Evolutionary conservation across 1,140 invertebrate genomes (phyloP).

Genomic region (Penaeus vannamei): DNA sequence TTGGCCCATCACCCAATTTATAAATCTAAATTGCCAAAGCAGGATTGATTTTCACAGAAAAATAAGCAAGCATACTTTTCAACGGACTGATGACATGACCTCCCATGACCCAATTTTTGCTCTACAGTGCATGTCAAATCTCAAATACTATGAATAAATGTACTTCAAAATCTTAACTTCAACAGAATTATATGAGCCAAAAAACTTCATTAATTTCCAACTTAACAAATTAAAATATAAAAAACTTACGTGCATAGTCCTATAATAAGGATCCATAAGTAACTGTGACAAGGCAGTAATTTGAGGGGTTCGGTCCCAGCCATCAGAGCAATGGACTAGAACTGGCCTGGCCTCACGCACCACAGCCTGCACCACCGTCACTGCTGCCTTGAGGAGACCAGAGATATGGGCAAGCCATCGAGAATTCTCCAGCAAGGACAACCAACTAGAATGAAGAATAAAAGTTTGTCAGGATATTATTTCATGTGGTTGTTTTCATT

Average conservation of each 20-base stretch:
- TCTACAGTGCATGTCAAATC: no score
- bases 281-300: constrained; percentile 92
- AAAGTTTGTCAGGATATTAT: background rate
- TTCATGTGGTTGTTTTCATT: background rate
- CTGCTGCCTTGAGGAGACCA: constrained; percentile 84
- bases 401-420: constrained; percentile 93
- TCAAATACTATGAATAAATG: no score
- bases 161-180: background rate
- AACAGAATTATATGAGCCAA: background rate
- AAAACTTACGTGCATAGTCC: constrained; percentile 84
- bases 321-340: constrained; percentile 96
- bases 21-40: no score
- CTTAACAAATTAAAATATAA: background rate
- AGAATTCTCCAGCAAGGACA: constrained; percentile 87
- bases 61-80: no score
- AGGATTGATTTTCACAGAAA: no score
- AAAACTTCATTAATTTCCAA: background rate
- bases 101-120: no score
- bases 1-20: no score
- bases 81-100: no score
- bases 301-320: constrained; percentile 97
- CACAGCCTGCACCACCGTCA: constrained; percentile 84
- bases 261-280: constrained; percentile 93
- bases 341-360: constrained; percentile 89
- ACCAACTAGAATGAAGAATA: constrained; percentile 80